phyloP scores from a whole-genome alignment of 2,888 invertebrate species.

The Drosophila parthenogenetica region DNA sequence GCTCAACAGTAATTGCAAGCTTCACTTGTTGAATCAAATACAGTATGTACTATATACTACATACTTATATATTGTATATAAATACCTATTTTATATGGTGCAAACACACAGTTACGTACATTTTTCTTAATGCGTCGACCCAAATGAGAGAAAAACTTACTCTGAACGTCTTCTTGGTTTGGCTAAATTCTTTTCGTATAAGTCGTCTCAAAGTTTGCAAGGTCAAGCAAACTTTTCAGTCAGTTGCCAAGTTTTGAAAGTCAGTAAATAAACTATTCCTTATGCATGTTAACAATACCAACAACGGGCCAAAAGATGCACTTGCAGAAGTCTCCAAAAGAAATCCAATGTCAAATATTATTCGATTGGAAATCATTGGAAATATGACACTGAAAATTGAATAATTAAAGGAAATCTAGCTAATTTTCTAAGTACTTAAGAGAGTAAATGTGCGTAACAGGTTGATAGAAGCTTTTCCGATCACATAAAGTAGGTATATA shows the following conservation, averaged over 20 bases:
- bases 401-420: too few relatives aligned
- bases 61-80: slow-evolving; percentile 4
- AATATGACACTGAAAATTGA: too few relatives aligned
- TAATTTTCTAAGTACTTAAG: too few relatives aligned
- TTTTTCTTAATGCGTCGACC: slow-evolving; percentile 29
- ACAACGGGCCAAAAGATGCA: slow-evolving; percentile 3
- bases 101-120: slow-evolving; percentile 12
- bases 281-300: slow-evolving; percentile 24
- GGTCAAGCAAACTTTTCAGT: slow-evolving; percentile 60
- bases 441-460: too few relatives aligned
- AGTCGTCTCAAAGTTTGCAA: slow-evolving; percentile 58
- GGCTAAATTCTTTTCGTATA: slow-evolving; percentile 55
- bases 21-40: slow-evolving; percentile 20
- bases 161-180: slow-evolving; percentile 55
- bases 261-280: slow-evolving; percentile 38
- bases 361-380: slow-evolving; percentile 1
- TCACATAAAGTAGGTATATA: too few relatives aligned
- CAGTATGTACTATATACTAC: background rate
- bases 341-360: slow-evolving; percentile 10
- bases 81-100: slow-evolving; percentile 5
- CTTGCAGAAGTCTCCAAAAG: slow-evolving; percentile 19
- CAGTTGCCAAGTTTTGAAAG: slow-evolving; percentile 43
- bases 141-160: slow-evolving; percentile 55
- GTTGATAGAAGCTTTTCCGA: too few relatives aligned
- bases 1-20: background rate